phyloP scores from a whole-genome alignment of 2,113 vertebrate genomes.

The Suricata suricatta region DNA sequence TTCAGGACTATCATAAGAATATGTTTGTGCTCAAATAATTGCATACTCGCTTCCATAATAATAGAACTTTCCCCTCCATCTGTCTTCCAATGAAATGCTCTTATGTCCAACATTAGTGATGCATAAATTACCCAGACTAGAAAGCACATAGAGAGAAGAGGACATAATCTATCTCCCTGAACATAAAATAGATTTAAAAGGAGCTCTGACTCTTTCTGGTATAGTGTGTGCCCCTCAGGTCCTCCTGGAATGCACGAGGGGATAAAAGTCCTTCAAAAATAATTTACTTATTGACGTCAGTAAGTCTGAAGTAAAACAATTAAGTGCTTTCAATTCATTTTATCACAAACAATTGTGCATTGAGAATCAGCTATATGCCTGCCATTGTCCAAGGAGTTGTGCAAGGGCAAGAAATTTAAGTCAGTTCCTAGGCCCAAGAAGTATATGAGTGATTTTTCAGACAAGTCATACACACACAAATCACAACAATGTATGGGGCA shows the following conservation, averaged over 20 bases:
- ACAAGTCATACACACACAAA: background rate
- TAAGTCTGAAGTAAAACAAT: slow-evolving; percentile 66
- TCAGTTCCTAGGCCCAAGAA: background rate
- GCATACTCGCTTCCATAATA: background rate
- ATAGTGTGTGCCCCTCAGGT: background rate
- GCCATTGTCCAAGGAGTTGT: background rate
- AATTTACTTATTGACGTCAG: slow-evolving; percentile 70
- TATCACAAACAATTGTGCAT: slow-evolving; percentile 59
- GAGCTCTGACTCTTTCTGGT: background rate
- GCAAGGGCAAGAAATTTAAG: slow-evolving; percentile 19
- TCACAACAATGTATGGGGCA: background rate
- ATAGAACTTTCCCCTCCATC: background rate
- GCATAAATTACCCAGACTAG: slow-evolving; percentile 8
- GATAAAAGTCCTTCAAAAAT: slow-evolving; percentile 49
- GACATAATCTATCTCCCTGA: background rate
- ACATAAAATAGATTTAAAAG: background rate
- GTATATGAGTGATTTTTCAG: background rate
- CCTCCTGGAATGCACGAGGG: background rate
- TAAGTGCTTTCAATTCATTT: slow-evolving; percentile 66
- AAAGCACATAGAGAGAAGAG: background rate
- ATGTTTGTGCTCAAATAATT: background rate
- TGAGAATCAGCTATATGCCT: slow-evolving; percentile 59
- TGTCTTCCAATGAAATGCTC: background rate
- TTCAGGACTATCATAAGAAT: background rate
- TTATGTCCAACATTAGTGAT: background rate